Evolutionary conservation across 1,140 invertebrate species (phyloP).

Genomic region (Thaumetopoea pityocampa): DNA sequence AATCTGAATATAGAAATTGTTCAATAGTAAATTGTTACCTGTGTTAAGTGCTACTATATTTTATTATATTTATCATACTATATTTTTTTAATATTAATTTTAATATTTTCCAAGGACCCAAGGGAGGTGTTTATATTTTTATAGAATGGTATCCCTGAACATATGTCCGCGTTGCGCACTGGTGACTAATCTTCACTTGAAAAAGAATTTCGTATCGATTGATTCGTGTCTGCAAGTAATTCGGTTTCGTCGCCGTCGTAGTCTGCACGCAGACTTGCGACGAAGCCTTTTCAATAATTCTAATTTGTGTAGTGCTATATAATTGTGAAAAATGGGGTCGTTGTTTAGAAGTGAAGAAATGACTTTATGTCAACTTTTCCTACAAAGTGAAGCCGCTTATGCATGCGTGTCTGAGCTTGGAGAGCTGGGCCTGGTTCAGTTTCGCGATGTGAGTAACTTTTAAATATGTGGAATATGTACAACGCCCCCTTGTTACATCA

Average conservation of each 20-base stretch:
- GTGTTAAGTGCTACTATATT: too few relatives aligned
- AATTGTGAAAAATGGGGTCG: constrained; percentile 80
- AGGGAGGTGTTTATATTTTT: neutral
- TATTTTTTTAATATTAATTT: too few relatives aligned
- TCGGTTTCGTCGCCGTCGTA: constrained; percentile 58
- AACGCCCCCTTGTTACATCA: constrained; percentile 24
- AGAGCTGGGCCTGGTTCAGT: constrained; percentile 95
- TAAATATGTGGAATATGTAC: constrained; percentile 20
- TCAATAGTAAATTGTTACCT: too few relatives aligned
- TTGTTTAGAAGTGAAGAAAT: constrained; percentile 95
- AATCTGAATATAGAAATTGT: too few relatives aligned
- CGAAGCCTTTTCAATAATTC: constrained; percentile 36
- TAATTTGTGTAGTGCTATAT: constrained; percentile 44
- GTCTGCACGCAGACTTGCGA: constrained; percentile 62
- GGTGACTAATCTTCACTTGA: constrained; percentile 38
- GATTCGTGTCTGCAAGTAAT: constrained; percentile 44
- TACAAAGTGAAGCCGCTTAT: constrained; percentile 96
- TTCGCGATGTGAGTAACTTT: constrained; percentile 88
- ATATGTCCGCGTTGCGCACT: constrained; percentile 42
- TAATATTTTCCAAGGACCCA: too few relatives aligned
- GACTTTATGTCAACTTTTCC: constrained; percentile 93
- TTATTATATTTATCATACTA: too few relatives aligned
- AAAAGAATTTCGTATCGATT: constrained; percentile 47
- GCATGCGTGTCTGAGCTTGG: constrained; percentile 94
- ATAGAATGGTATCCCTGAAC: constrained; percentile 24